phyloP scores from a whole-genome alignment of 2,797 vertebrate genomes.

The Alca torda region DNA sequence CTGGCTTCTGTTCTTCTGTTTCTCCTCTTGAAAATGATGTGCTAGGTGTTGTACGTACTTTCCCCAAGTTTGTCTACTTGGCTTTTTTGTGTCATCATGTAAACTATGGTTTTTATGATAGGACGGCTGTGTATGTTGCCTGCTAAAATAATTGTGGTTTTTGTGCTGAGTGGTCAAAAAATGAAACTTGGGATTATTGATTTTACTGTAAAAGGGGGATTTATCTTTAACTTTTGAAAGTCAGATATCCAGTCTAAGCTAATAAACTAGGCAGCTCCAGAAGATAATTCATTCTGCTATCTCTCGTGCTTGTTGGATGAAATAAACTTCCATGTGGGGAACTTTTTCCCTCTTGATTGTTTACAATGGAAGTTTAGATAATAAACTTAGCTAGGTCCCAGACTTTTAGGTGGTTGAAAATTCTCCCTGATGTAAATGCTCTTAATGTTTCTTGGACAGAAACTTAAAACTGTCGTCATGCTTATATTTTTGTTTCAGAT shows the following conservation, averaged over 20 bases:
- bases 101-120: background rate
- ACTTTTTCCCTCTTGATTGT: background rate
- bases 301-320: background rate
- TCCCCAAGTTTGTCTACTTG: background rate
- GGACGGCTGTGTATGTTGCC: background rate
- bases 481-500: constrained; percentile 69
- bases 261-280: background rate
- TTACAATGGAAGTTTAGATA: background rate
- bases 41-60: background rate
- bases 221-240: background rate
- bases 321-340: background rate
- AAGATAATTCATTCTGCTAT: background rate
- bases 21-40: background rate
- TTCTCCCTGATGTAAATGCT: background rate
- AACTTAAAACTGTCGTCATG: background rate
- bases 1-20: background rate
- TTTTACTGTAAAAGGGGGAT: background rate
- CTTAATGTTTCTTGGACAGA: background rate
- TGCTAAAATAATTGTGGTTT: background rate
- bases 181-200: background rate
- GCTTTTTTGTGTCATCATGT: background rate
- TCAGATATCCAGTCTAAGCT: background rate
- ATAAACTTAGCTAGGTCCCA: background rate
- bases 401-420: background rate
- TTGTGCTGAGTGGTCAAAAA: background rate